Conservation (phyloP, 2,888 invertebrate genomes). For the Zele albiditarsus region DNA sequence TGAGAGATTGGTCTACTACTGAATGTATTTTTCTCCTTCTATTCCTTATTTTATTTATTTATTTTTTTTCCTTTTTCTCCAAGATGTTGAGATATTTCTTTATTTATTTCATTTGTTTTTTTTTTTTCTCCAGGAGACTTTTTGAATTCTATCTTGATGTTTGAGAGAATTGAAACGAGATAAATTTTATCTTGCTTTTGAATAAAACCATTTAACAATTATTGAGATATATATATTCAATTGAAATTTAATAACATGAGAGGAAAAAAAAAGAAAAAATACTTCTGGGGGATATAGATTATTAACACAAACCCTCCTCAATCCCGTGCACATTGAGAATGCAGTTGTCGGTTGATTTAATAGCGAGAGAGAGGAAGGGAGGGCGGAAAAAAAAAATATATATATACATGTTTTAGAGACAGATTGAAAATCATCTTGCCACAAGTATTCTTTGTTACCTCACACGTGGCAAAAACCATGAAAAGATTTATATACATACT, state of each 20-base stretch:
- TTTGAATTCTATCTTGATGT: no score
- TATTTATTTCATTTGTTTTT: neutral
- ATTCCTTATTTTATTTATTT: constrained; percentile 8
- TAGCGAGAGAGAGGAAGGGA: neutral
- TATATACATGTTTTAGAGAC: neutral
- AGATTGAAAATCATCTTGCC: constrained; percentile 63
- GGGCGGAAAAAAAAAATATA: neutral
- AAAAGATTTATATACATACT: constrained; percentile 43
- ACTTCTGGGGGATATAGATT: constrained; percentile 1
- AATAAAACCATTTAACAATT: no score
- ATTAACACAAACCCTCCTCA: neutral
- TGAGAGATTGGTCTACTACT: constrained; percentile 38
- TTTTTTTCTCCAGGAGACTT: no score
- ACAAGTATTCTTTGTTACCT: constrained; percentile 64
- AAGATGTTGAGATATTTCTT: constrained; percentile 10
- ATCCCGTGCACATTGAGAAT: neutral
- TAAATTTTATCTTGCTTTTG: no score
- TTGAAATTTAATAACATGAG: no score
- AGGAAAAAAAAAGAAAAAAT: constrained; percentile 20
- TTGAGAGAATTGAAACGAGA: no score
- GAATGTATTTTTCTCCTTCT: constrained; percentile 7
- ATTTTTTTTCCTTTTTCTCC: constrained; percentile 1
- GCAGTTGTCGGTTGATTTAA: constrained; percentile 1
- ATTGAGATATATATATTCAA: no score
- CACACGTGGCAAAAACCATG: constrained; percentile 66